Conservation (phyloP, 2,888 invertebrate species). For the Dysmachus trigonus region DNA sequence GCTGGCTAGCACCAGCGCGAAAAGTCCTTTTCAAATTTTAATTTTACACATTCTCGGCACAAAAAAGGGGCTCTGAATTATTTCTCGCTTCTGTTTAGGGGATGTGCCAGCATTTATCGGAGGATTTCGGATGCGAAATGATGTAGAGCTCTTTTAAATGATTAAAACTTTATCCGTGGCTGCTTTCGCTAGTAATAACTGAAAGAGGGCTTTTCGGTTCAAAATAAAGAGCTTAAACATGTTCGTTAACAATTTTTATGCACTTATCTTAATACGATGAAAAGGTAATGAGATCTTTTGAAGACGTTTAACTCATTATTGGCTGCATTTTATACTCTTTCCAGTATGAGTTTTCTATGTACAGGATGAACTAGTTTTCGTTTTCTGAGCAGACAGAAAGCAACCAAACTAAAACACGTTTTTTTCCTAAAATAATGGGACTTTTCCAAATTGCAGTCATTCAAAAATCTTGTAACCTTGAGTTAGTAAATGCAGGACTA, state of each 20-base stretch:
- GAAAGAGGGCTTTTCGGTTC: neutral
- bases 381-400: neutral
- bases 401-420: neutral
- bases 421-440: neutral
- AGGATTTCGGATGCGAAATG: neutral
- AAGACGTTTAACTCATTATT: neutral
- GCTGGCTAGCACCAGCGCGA: neutral
- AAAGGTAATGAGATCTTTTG: neutral
- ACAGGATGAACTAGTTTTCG: neutral
- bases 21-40: conserved; percentile 22
- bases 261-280: neutral
- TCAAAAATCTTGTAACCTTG: neutral
- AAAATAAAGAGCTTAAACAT: neutral
- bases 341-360: neutral
- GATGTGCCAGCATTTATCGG: neutral
- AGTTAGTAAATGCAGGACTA: neutral
- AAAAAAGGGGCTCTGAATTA: conserved; percentile 34
- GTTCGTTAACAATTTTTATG: neutral
- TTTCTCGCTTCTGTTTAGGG: conserved; percentile 19
- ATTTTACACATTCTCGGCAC: conserved; percentile 32
- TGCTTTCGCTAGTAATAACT: neutral
- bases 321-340: neutral
- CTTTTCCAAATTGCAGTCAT: neutral
- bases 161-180: neutral
- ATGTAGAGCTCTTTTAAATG: neutral